Conservation (phyloP, 64 coral and sea anemone genomes). For the Montipora foliosa region DNA sequence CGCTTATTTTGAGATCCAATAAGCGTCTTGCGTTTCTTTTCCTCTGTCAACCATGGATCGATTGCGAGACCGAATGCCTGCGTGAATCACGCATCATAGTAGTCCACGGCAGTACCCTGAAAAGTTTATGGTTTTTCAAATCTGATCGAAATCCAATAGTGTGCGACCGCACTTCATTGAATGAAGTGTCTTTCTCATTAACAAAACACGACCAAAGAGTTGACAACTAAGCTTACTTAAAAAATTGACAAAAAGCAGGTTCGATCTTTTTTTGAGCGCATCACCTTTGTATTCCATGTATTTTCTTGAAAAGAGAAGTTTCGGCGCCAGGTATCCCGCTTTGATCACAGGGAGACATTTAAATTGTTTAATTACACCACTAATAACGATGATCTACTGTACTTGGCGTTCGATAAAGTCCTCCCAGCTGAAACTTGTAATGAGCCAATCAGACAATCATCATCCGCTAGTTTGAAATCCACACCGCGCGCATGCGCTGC, state of each 20-base stretch:
- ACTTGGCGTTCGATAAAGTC: constrained; percentile 4
- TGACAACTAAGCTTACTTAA: background rate
- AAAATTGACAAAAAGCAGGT: background rate
- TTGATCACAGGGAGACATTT: constrained; percentile 55
- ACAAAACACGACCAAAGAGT: background rate
- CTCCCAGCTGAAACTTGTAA: constrained; percentile 7
- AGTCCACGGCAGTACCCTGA: constrained; percentile 29
- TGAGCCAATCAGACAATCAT: constrained; percentile 64
- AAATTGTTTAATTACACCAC: constrained; percentile 59
- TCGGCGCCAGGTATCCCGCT: constrained; percentile 3
- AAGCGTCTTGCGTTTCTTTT: background rate
- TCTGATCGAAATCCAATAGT: background rate
- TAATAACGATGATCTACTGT: constrained; percentile 52
- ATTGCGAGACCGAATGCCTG: constrained; percentile 33
- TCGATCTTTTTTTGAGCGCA: background rate
- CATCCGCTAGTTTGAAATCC: constrained; percentile 42
- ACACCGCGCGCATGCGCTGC: constrained; percentile 64
- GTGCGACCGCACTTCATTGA: background rate
- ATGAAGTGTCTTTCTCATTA: background rate
- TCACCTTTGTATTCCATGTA: background rate
- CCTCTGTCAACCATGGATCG: background rate
- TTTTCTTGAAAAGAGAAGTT: background rate
- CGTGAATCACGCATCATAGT: constrained; percentile 43
- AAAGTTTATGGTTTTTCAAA: constrained; percentile 2
- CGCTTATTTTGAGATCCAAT: constrained; percentile 64